Base-by-base conservation (phyloP, 1,140 invertebrate species). In the Scaptomyza montana region DNA sequence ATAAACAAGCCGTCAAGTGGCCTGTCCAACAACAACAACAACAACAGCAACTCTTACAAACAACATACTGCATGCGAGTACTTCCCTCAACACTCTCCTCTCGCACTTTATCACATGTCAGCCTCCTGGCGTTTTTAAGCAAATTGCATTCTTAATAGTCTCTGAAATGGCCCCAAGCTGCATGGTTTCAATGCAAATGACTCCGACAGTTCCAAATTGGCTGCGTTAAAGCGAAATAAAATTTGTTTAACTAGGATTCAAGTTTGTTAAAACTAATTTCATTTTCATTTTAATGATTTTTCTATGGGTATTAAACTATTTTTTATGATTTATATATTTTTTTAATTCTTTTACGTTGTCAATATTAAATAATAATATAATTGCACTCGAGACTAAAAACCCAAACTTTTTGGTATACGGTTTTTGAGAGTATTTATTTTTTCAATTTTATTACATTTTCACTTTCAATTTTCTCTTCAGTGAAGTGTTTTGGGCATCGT, bases 101-200 rank as follows among this genome's bases (percentile, higher is more conserved):
- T 19, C 21, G 21, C 39, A 43, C 12, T 43, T 60, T 49, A 53
- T 49, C 67, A 74, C 64, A 70, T 74, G 65, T 69, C 67, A 74
- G 59, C 59, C 67, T 74, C 46, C 19, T 53, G 60, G 62, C 68
- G 66, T 67, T 84, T 67, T 75, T 66, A 43, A 47, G 74, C 74
- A 82, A 82, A 82, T 82, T 82, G 71, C 71, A 82, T 82, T 82
- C 79, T 82, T 82, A 82, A 82, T 82, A 80, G 66, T 76, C 59
- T 70, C 45, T 67, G 65, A 68, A 43, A n/a, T 56, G 50, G 46
- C 54, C 50, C 57, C 9, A 56, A n/a, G 49, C 51, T 56, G 45
- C 43, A 62, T 45, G 54, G 47, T 62, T 62, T 21, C 71, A 63
- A 78, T 78, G 78, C 64, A 81, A 81, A 81, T 81, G 63, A 65